These are phyloP conservation scores for Morone chrysops DNA, from an alignment of 2,113 vertebrate species.

Conservation along the genomic window DNA sequence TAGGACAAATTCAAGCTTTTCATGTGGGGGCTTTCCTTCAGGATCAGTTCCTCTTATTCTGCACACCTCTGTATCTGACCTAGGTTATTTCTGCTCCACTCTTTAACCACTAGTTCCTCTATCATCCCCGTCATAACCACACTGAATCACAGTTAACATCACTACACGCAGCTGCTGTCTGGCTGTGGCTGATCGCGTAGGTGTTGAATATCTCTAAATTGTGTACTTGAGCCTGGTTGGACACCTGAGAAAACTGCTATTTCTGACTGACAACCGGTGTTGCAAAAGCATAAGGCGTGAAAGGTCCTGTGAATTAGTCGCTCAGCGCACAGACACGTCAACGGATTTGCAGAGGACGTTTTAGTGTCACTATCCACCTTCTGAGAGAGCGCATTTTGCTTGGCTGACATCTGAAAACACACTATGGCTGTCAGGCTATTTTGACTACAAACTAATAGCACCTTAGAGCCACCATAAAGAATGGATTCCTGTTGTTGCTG, in stretches of 20 bases:
- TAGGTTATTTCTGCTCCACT: conserved; percentile 40
- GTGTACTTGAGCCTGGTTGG: neutral
- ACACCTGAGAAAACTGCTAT: neutral
- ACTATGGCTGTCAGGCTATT: neutral
- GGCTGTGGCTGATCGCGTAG: neutral
- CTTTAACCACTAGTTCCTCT: conserved; percentile 47
- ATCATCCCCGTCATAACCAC: neutral
- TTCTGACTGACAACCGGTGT: neutral
- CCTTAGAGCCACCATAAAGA: neutral
- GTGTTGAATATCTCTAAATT: neutral
- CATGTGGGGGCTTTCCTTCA: conserved; percentile 9
- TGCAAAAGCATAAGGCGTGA: neutral
- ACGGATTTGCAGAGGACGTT: accelerated
- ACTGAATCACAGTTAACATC: conserved; percentile 23
- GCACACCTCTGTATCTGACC: neutral
- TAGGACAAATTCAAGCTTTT: neutral
- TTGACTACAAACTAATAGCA: conserved; percentile 25
- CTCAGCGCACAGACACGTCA: neutral
- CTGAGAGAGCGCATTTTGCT: neutral
- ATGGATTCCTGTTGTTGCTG: neutral
- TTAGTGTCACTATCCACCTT: neutral
- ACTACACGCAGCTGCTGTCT: conserved; percentile 26
- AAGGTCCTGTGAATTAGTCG: neutral
- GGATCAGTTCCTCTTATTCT: conserved; percentile 24
- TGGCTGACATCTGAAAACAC: conserved; percentile 13